Conservation (phyloP, 2,113 vertebrate genomes). For the Oriolus oriolus region DNA sequence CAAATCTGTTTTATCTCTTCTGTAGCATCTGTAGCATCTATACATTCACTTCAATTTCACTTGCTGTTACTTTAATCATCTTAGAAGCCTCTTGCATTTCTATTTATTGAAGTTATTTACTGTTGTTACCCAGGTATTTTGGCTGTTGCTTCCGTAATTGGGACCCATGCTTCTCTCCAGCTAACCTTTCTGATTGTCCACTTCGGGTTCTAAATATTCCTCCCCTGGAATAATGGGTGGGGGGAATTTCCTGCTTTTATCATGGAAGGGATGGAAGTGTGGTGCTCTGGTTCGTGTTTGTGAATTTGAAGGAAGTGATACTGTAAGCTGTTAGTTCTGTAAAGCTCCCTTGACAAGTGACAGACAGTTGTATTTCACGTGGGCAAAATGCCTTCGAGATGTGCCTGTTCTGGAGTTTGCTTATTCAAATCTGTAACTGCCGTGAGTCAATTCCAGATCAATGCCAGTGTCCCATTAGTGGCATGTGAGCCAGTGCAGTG, state of each 20-base stretch:
- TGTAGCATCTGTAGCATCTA: not conserved
- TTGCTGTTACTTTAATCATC: not conserved
- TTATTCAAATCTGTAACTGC: not conserved
- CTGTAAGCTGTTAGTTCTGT: not conserved
- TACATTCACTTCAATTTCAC: not conserved
- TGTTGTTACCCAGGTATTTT: not conserved
- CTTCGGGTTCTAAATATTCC: not conserved
- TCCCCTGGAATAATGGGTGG: not conserved
- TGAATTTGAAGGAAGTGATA: not conserved
- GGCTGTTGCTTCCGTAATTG: not conserved
- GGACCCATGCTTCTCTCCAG: not conserved
- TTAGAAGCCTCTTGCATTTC: not conserved
- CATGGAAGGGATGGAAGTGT: not conserved
- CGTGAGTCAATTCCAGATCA: not conserved
- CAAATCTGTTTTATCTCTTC: not conserved
- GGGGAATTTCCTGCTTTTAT: constrained; percentile 4
- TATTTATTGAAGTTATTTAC: not conserved
- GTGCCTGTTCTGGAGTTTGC: not conserved
- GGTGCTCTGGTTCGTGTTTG: not conserved
- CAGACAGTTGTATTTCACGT: not conserved
- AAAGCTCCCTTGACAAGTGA: not conserved
- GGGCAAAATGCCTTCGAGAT: not conserved
- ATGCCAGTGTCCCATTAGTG: not conserved
- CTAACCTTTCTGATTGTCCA: not conserved
- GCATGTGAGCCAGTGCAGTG: not conserved